phyloP scores from a whole-genome alignment of 2,113 vertebrate genomes.

The Erythrocebus patas region DNA sequence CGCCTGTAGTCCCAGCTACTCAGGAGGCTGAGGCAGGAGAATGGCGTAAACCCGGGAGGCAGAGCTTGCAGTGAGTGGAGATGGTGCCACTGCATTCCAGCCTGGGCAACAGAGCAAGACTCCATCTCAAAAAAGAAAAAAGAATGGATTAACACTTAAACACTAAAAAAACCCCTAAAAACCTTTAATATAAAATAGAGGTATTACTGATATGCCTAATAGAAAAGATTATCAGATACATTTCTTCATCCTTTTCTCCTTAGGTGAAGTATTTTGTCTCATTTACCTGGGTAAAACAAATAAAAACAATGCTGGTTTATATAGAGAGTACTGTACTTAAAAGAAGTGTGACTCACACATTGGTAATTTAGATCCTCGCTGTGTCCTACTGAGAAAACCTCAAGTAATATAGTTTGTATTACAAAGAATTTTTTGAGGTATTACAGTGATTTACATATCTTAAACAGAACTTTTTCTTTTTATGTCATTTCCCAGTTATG shows the following conservation, averaged over 20 bases:
- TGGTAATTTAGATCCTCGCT: background rate
- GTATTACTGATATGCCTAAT: background rate
- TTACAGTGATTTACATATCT: slow-evolving; percentile 20
- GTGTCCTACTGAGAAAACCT: background rate
- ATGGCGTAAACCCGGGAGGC: too few species aligned
- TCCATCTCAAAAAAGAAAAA: background rate
- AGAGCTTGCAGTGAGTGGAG: too few species aligned
- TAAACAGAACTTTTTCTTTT: slow-evolving; percentile 24
- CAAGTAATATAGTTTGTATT: slow-evolving; percentile 29
- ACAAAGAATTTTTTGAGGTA: background rate
- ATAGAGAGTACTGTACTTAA: slow-evolving; percentile 31
- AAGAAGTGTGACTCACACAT: background rate
- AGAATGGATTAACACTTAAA: background rate
- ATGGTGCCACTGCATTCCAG: too few species aligned
- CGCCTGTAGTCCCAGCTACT: too few species aligned
- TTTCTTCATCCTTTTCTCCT: slow-evolving; percentile 35
- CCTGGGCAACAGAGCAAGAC: too few species aligned
- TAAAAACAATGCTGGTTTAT: slow-evolving; percentile 11
- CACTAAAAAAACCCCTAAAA: background rate
- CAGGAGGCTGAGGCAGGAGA: too few species aligned
- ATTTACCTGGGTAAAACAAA: slow-evolving; percentile 23
- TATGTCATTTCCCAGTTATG: slow-evolving; percentile 1
- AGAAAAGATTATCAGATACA: background rate
- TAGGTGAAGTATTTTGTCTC: background rate
- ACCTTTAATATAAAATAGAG: background rate